A percentile compares a stretch with the other conserved stretches of the same genome.
Evolutionary conservation across 2,113 vertebrate genomes (phyloP).

Genomic region (Eubucco bourcierii): DNA sequence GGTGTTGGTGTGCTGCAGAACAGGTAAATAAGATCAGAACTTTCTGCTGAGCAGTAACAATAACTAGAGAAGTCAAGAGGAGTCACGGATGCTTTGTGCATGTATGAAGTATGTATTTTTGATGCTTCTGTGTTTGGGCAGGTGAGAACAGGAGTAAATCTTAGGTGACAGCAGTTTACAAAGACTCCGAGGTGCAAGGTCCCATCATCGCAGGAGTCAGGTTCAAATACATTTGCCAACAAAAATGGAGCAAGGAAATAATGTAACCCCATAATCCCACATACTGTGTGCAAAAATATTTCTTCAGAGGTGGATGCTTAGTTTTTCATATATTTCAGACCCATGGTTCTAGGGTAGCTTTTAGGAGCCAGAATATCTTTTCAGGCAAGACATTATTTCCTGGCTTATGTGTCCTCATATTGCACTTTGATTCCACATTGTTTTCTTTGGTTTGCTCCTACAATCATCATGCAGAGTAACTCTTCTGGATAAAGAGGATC

Average conservation of each 20-base stretch:
- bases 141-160: background rate
- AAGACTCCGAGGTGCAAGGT: background rate
- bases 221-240: constrained; percentile 37
- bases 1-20: background rate
- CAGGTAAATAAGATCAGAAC: constrained; percentile 12
- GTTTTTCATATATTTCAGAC: background rate
- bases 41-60: constrained; percentile 38
- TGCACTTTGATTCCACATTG: background rate
- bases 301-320: background rate
- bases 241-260: constrained; percentile 53
- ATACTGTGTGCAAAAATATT: background rate
- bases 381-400: background rate
- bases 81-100: background rate
- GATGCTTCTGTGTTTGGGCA: constrained; percentile 13
- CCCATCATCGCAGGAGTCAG: background rate
- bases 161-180: background rate
- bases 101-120: background rate
- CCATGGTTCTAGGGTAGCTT: background rate
- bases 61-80: background rate
- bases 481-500: background rate
- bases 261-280: constrained; percentile 40
- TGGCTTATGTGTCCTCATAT: background rate
- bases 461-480: background rate
- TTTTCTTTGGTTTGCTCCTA: background rate
- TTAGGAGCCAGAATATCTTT: background rate